Base-by-base conservation (phyloP, 1,140 invertebrate species). In the Leptonema lineaticorne region DNA sequence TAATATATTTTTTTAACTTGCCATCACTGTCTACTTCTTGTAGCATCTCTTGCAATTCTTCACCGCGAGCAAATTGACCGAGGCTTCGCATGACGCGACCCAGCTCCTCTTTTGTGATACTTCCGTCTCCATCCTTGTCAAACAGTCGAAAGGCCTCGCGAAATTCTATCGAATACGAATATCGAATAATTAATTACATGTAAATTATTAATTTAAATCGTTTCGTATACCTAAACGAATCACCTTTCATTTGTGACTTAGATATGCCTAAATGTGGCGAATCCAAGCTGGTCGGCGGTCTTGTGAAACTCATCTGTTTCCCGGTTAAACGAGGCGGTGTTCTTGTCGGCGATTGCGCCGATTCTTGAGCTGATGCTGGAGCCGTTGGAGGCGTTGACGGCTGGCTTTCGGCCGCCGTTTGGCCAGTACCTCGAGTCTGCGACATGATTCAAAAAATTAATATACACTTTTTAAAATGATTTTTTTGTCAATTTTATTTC, bases 1-100 rank as follows among this genome's bases (percentile, higher is more conserved):
- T n/a, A n/a, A n/a, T n/a, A n/a, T n/a, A n/a, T n/a, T n/a, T n/a
- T n/a, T 41, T 3, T 14, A 41, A 11, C n/a, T 26, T 14, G 92
- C 92, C 93, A 76, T 95, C 92, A 50, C 91, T 90, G 76, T 95
- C 92, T 14, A 95, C 91, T 78, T 95, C 93, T 74, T 92, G 88
- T n/a, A 95, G 80, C 92, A 95, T 94, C 71, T 92, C 89, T 69
- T 90, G 87, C 59, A 94, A 77, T 77, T 94, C 92, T 76, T 93
- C 91, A 9, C 91, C 90, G 50, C 91, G 82, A 0, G 91, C 91
- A 77, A 93, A 94, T 77, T 94, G 92, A 1, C 92, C 92, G 27
- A 94, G 77, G 57, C 90, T 92, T 29, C 91, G 82, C 92, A 94
- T 94, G 2, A 94, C 91, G 9, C 90, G 83, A 0, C 91, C 91